Evolutionary conservation across 2,888 invertebrate species (phyloP).

Genomic region (Phengaris alcon): DNA sequence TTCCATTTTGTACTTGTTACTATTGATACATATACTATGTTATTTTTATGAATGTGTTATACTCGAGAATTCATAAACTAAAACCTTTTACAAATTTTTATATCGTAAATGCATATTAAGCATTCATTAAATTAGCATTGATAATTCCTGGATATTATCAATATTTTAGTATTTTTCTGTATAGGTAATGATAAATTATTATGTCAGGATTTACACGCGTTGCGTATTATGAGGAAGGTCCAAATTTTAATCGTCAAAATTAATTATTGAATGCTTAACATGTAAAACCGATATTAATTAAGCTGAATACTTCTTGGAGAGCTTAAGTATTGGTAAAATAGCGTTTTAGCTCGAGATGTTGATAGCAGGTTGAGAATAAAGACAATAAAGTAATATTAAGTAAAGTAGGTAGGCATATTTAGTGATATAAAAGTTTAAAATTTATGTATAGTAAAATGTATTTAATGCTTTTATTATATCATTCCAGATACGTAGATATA

Average conservation of each 20-base stretch:
- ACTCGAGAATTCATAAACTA: background rate
- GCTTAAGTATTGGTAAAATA: background rate
- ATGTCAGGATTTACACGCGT: background rate
- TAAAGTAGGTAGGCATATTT: background rate
- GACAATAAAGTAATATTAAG: slow-evolving; percentile 9
- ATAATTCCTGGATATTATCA: background rate
- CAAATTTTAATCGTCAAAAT: background rate
- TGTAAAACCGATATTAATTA: background rate
- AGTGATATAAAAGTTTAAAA: slow-evolving; percentile 38
- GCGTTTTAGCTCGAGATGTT: background rate
- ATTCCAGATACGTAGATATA: slow-evolving; percentile 10
- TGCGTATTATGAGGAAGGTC: background rate
- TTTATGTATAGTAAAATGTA: slow-evolving; percentile 39
- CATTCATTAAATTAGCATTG: background rate
- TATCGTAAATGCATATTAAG: background rate
- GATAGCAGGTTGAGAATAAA: background rate
- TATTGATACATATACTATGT: background rate
- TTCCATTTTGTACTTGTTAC: slow-evolving; percentile 24
- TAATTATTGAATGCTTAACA: background rate
- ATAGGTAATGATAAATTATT: background rate
- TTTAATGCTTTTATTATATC: slow-evolving; percentile 8
- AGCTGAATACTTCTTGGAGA: background rate
- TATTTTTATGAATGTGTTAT: slow-evolving; percentile 5
- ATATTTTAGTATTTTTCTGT: background rate
- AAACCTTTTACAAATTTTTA: background rate